Base-by-base conservation (phyloP, 2,797 vertebrate species). In the Sebastes oblongus region DNA sequence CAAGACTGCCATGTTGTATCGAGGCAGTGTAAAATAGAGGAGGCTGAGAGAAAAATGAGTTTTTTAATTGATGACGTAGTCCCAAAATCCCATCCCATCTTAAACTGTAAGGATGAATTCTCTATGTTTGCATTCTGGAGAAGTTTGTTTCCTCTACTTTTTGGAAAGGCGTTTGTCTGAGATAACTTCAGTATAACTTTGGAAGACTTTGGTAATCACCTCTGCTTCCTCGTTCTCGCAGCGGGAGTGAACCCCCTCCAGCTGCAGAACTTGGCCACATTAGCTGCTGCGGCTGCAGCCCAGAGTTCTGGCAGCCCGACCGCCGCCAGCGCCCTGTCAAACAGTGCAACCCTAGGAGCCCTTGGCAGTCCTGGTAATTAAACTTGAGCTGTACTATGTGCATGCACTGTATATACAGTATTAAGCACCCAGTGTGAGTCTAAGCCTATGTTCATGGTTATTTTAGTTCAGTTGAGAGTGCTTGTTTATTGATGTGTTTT, bases 201-300 rank as follows among this genome's bases (percentile, higher is more conserved):
- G 56, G 9, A 52, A 2, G 39, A 34, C n/a, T 60, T 78, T 83
- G n/a, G 71, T 82, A 16, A 78, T 79, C 24, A 39, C 8, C n/a
- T 56, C n/a, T 80, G n/a, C 85, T 27, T 80, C 36, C 88, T 64
- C 6, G n/a, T 70, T 34, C 34, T 75, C 66, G 68, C 77, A 56
- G 2, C 90, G 95, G 97, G 98, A 92, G 97, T 98, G 96, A 99
- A 98, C 93, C 97, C 97, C 91, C 96, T 98, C 91, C 98, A 99
- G 68, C 94, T 99, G 92, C 98, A 99, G 96, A 98, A 98, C 92
- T 93, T 98, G 96, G 98, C 98, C 84, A 98, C 98, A 32, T 88
- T 98, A 94, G 98, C 98, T 0, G 98, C 98, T 8, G 97, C 97
- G 1, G 97, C 97, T 58, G 97, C 97, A 67, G 97, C 97, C 75